Conservation (phyloP, 1,140 invertebrate genomes). For the Trichonephila inaurata region DNA sequence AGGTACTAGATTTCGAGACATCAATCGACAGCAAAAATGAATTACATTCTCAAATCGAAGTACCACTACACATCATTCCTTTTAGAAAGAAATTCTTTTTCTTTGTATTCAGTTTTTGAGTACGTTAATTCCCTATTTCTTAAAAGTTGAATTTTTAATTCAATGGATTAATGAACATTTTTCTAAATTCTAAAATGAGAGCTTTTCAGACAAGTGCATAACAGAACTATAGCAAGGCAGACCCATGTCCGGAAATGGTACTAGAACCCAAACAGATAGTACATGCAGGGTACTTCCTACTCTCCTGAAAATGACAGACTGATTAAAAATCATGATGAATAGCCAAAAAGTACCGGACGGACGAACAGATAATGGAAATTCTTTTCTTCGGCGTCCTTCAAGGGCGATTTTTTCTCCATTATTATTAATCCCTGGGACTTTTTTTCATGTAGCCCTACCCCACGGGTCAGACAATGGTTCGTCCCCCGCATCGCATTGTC, state of each 20-base stretch:
- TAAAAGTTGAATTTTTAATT: no score
- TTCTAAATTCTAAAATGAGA: no score
- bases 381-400: conserved; percentile 57
- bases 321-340: conserved; percentile 70
- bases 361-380: conserved; percentile 55
- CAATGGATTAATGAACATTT: no score
- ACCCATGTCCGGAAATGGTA: background rate
- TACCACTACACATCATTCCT: no score
- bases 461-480: conserved; percentile 33
- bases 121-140: no score
- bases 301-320: conserved; percentile 46
- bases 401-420: conserved; percentile 69
- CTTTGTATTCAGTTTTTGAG: no score
- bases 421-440: conserved; percentile 56
- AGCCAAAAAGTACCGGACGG: conserved; percentile 32
- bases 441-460: conserved; percentile 37
- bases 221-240: no score
- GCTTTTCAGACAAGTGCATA: no score
- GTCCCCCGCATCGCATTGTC: conserved; percentile 26
- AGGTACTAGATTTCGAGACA: no score
- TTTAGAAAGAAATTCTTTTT: no score
- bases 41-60: no score
- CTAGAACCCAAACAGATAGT: background rate
- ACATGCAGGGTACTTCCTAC: background rate
- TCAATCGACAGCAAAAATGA: no score